Conservation (phyloP, 30 jellyfish, hydroid and myxozoan species). For the Aurelia aurita region DNA sequence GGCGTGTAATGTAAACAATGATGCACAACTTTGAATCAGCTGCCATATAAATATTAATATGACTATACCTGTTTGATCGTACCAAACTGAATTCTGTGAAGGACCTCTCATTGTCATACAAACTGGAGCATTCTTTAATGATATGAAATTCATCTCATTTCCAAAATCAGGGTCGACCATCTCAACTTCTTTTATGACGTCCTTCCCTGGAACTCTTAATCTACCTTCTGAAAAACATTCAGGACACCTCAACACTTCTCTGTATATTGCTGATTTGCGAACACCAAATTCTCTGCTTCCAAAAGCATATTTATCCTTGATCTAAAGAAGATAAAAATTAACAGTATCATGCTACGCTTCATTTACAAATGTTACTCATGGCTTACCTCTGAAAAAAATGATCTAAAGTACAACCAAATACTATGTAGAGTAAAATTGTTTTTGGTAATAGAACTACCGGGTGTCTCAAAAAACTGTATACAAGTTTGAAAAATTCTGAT, state of each 20-base stretch:
- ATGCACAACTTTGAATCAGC: no score
- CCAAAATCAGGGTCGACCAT: slow-evolving; percentile 75
- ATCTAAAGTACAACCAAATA: no score
- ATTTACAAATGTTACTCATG: no score
- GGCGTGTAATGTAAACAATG: no score
- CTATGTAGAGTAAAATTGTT: no score
- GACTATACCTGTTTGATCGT: slow-evolving; percentile 58
- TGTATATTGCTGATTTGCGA: slow-evolving; percentile 33
- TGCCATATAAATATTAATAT: background rate
- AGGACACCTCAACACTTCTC: slow-evolving; percentile 55
- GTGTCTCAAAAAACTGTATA: no score
- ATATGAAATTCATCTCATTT: slow-evolving; percentile 58
- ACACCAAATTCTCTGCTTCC: slow-evolving; percentile 70
- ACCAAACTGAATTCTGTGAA: slow-evolving; percentile 70
- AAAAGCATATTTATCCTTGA: slow-evolving; percentile 51
- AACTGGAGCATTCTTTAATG: slow-evolving; percentile 54
- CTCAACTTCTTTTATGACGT: slow-evolving; percentile 24
- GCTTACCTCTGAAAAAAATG: no score
- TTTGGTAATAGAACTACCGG: no score
- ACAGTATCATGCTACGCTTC: background rate
- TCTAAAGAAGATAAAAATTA: slow-evolving; percentile 16
- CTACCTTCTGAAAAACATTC: slow-evolving; percentile 42
- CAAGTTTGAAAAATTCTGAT: no score
- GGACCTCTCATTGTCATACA: slow-evolving; percentile 66
- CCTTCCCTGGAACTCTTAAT: slow-evolving; percentile 5